A percentile compares a stretch with the other conserved stretches of the same genome.
phyloP scores from a whole-genome alignment of 2,113 vertebrate species.

The Prionailurus viverrinus region DNA sequence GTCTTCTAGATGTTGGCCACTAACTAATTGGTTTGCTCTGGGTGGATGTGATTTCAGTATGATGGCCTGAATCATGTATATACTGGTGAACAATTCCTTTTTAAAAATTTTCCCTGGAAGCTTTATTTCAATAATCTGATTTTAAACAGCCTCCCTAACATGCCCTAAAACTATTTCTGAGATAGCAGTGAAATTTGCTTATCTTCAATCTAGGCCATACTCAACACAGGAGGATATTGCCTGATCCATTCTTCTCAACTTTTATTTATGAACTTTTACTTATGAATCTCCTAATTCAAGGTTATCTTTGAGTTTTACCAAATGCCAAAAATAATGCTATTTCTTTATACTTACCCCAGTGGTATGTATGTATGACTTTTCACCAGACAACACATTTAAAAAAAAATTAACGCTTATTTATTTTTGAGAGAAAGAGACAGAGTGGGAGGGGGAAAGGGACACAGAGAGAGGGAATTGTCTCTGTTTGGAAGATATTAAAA shows the following conservation, averaged over 20 bases:
- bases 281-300: conserved; percentile 7
- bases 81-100: background rate
- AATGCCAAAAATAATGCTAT: background rate
- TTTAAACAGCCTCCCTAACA: background rate
- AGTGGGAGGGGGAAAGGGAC: too few species aligned
- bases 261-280: conserved; percentile 32
- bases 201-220: background rate
- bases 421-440: too few species aligned
- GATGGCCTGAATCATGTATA: background rate
- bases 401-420: too few species aligned
- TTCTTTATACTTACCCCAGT: background rate
- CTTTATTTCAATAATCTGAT: background rate
- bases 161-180: background rate
- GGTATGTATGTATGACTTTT: background rate
- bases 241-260: background rate
- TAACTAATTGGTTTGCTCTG: background rate
- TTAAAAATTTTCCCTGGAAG: background rate
- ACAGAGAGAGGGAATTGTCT: background rate
- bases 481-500: conserved; percentile 14
- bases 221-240: background rate
- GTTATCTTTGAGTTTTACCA: background rate
- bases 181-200: background rate
- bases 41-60: background rate
- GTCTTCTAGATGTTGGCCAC: background rate
- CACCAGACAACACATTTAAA: background rate